phyloP scores from a whole-genome alignment of 2,888 invertebrate genomes.

The Euplexia lucipara region DNA sequence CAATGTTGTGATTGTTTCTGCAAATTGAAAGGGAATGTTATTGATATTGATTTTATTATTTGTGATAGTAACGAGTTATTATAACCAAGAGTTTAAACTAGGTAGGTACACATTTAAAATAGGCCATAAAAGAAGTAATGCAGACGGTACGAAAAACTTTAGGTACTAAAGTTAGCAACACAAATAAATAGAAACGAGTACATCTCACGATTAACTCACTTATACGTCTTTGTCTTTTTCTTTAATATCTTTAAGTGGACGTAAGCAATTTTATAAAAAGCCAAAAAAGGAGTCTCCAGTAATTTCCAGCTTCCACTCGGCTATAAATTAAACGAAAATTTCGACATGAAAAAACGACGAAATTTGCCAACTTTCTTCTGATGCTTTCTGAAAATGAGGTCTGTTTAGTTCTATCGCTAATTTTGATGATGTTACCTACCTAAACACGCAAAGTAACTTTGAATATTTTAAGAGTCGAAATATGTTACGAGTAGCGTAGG shows the following conservation, averaged over 20 bases:
- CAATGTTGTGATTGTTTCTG: slow-evolving; percentile 20
- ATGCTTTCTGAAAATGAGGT: slow-evolving; percentile 66
- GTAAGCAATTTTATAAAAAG: slow-evolving; percentile 87
- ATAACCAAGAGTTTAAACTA: slow-evolving; percentile 14
- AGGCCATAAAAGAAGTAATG: slow-evolving; percentile 50
- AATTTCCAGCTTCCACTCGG: slow-evolving; percentile 85
- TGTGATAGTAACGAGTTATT: slow-evolving; percentile 13
- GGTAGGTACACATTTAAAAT: slow-evolving; percentile 51
- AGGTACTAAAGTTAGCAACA: slow-evolving; percentile 41
- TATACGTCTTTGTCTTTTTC: slow-evolving; percentile 79
- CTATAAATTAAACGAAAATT: slow-evolving; percentile 87
- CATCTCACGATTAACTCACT: slow-evolving; percentile 76
- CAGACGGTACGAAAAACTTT: slow-evolving; percentile 32
- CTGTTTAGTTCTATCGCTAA: slow-evolving; percentile 69
- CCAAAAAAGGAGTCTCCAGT: slow-evolving; percentile 80
- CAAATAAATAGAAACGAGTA: slow-evolving; percentile 69
- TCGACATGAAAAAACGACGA: slow-evolving; percentile 77
- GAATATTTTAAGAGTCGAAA: slow-evolving; percentile 45
- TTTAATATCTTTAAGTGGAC: slow-evolving; percentile 89
- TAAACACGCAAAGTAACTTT: slow-evolving; percentile 37
- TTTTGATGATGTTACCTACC: slow-evolving; percentile 62
- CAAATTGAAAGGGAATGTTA: slow-evolving; percentile 19
- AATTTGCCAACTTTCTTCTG: slow-evolving; percentile 68
- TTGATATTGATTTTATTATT: slow-evolving; percentile 4
- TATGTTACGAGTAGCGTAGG: slow-evolving; percentile 18